Conservation (phyloP, 2,888 invertebrate species). For the Scaptomyza tumidula region DNA sequence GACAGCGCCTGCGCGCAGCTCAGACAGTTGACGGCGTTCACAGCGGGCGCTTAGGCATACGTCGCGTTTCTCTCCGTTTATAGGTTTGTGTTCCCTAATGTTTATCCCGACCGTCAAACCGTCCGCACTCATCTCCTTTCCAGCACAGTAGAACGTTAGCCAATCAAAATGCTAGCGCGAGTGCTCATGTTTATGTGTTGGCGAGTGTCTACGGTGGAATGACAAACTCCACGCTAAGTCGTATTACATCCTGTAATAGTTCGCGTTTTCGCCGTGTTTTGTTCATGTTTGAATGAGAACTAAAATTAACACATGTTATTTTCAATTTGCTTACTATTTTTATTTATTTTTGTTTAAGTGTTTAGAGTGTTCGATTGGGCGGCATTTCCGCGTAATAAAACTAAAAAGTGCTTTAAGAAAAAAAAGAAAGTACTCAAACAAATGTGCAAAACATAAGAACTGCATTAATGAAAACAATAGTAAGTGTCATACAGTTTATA, state of each 20-base stretch:
- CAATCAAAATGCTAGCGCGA: constrained; percentile 9
- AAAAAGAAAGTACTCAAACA: constrained; percentile 14
- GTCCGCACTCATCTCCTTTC: neutral
- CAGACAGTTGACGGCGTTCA: constrained; percentile 78
- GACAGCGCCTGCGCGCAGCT: constrained; percentile 63
- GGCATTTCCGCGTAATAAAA: constrained; percentile 65
- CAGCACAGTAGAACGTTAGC: constrained; percentile 20
- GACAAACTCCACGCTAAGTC: constrained; percentile 12
- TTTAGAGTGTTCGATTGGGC: constrained; percentile 43
- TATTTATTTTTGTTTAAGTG: constrained; percentile 44
- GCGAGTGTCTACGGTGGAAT: constrained; percentile 34
- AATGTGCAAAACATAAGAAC: constrained; percentile 18
- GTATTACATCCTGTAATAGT: constrained; percentile 53
- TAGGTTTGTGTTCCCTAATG: constrained; percentile 30
- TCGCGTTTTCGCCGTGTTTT: constrained; percentile 26
- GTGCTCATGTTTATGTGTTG: neutral
- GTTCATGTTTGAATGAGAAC: constrained; percentile 22
- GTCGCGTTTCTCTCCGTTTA: constrained; percentile 49
- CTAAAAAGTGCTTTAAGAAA: constrained; percentile 43
- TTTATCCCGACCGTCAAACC: constrained; percentile 15
- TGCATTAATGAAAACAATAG: constrained; percentile 19
- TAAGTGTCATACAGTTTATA: constrained; percentile 60
- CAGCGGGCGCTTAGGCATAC: constrained; percentile 65
- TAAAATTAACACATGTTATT: constrained; percentile 23
- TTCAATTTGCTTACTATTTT: constrained; percentile 2